Conservation (phyloP, 2,888 invertebrate species). For the Salticus scenicus region DNA sequence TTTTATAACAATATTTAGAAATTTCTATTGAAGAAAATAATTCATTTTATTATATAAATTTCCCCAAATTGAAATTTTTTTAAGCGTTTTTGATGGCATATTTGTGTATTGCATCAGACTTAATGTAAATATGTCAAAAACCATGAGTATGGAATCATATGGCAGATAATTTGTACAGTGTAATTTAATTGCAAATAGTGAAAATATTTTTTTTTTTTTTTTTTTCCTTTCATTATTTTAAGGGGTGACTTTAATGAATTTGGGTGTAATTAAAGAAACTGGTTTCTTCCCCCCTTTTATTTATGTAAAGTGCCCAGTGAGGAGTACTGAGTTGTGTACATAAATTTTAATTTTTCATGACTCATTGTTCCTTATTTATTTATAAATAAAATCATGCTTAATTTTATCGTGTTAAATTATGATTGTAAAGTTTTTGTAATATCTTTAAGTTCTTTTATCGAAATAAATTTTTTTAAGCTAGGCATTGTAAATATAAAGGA, state of each 20-base stretch:
- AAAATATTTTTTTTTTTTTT: constrained; percentile 5
- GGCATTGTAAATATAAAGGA: constrained; percentile 54
- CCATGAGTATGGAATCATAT: constrained; percentile 10
- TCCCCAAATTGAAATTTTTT: neutral
- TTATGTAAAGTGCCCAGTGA: constrained; percentile 19
- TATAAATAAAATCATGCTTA: constrained; percentile 51
- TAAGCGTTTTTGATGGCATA: constrained; percentile 12
- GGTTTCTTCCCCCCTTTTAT: constrained; percentile 24
- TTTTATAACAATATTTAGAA: too few relatives aligned
- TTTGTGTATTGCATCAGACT: constrained; percentile 9
- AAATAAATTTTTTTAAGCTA: constrained; percentile 46
- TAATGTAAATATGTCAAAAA: constrained; percentile 14
- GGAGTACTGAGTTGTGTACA: constrained; percentile 55
- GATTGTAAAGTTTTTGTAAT: constrained; percentile 66
- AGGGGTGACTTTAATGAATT: constrained; percentile 36
- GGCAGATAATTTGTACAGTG: constrained; percentile 48
- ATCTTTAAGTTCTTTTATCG: constrained; percentile 60
- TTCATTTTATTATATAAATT: neutral
- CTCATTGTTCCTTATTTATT: constrained; percentile 66
- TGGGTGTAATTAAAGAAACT: constrained; percentile 32
- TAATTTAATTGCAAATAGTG: constrained; percentile 46
- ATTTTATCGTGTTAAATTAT: constrained; percentile 65
- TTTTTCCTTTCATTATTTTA: too few relatives aligned
- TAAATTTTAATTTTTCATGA: constrained; percentile 67
- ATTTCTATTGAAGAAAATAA: too few relatives aligned